Percentiles rank a stretch among this genome's conserved stretches.
These are phyloP conservation scores for Varanus komodoensis DNA, from an alignment of 2,113 vertebrate genomes.

Conservation along the genomic window DNA sequence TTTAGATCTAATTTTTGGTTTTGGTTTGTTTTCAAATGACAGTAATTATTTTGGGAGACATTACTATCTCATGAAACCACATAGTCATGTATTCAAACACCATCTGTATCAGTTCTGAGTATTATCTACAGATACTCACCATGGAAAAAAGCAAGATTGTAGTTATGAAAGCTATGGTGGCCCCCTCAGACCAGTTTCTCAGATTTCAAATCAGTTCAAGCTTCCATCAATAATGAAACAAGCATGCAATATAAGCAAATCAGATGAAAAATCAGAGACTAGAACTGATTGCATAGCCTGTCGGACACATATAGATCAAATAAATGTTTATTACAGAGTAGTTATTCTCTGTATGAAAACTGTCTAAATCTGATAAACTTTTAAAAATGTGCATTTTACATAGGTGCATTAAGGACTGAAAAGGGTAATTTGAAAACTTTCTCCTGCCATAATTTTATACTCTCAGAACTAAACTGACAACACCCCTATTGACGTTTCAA, in stretches of 20 bases:
- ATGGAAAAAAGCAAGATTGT: neutral
- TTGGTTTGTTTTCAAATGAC: neutral
- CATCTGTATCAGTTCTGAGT: neutral
- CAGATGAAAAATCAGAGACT: conserved; percentile 13
- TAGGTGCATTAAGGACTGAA: neutral
- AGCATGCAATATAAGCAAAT: conserved; percentile 15
- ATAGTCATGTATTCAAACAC: neutral
- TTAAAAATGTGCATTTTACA: conserved; percentile 4
- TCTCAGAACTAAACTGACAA: conserved; percentile 12
- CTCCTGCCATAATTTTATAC: conserved; percentile 28
- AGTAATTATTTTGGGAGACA: neutral
- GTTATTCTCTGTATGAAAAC: conserved; percentile 21
- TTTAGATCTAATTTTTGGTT: neutral
- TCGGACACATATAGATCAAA: conserved; percentile 33
- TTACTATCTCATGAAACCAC: conserved; percentile 18
- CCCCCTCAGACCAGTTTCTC: neutral
- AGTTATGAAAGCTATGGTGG: neutral
- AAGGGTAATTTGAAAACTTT: neutral
- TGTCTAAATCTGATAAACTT: neutral
- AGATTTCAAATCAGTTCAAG: conserved; percentile 17
- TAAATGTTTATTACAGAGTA: conserved; percentile 30
- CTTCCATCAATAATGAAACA: conserved; percentile 33
- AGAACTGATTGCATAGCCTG: conserved; percentile 37
- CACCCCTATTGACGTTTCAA: neutral
- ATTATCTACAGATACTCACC: neutral